A percentile compares a stretch with the other conserved stretches of the same genome.
phyloP scores from a whole-genome alignment of 2,888 invertebrate species.

The Lithosia quadra region DNA sequence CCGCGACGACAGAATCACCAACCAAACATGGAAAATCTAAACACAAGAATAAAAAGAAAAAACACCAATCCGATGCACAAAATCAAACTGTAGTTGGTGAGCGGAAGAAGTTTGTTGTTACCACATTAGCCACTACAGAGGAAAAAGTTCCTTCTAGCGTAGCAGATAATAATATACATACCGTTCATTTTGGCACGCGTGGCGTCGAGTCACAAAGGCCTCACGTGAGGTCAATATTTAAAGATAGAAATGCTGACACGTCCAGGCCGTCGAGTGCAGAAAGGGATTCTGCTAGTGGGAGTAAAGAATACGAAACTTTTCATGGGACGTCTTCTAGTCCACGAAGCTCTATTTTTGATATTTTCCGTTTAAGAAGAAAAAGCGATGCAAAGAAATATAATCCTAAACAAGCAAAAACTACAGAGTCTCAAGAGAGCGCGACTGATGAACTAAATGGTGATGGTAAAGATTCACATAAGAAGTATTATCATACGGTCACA shows the following conservation, averaged over 20 bases:
- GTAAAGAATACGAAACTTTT: slow-evolving; percentile 83
- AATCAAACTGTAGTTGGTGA: slow-evolving; percentile 81
- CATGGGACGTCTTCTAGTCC: slow-evolving; percentile 84
- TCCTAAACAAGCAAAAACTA: slow-evolving; percentile 64
- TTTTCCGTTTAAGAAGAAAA: slow-evolving; percentile 81
- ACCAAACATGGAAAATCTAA: slow-evolving; percentile 78
- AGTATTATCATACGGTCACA: slow-evolving; percentile 84
- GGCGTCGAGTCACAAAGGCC: slow-evolving; percentile 82
- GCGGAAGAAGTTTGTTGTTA: slow-evolving; percentile 79
- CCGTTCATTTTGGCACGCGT: slow-evolving; percentile 83
- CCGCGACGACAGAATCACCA: slow-evolving; percentile 75
- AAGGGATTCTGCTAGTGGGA: slow-evolving; percentile 66
- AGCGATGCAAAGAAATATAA: slow-evolving; percentile 81
- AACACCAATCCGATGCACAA: slow-evolving; percentile 64
- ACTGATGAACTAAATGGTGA: slow-evolving; percentile 70
- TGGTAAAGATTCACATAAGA: slow-evolving; percentile 79
- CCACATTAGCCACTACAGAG: slow-evolving; percentile 73
- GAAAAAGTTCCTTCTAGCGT: slow-evolving; percentile 72
- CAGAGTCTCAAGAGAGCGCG: slow-evolving; percentile 71
- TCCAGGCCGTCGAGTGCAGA: slow-evolving; percentile 79
- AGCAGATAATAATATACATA: slow-evolving; percentile 78
- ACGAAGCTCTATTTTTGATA: slow-evolving; percentile 84
- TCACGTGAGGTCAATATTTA: slow-evolving; percentile 80
- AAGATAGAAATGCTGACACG: slow-evolving; percentile 72
- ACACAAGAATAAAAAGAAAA: slow-evolving; percentile 81